phyloP scores from a whole-genome alignment of 2,113 vertebrate species.

The Tapirus terrestris region DNA sequence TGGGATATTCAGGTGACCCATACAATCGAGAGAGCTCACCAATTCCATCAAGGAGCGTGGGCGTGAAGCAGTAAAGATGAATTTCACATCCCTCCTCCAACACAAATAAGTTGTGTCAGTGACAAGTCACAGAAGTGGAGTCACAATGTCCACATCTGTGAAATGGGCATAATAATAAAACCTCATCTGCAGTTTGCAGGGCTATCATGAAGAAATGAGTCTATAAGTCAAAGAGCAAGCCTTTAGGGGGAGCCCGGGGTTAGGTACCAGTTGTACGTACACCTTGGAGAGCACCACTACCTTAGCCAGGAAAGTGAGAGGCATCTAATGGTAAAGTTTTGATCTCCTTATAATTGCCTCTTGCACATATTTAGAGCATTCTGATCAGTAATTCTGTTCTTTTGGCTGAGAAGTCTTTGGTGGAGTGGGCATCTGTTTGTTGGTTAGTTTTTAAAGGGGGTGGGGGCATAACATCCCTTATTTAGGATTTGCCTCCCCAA shows the following conservation, averaged over 20 bases:
- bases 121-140: neutral
- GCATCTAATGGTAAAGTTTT: neutral
- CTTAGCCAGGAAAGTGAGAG: neutral
- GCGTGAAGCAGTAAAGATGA: fast-evolving
- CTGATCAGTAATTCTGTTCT: neutral
- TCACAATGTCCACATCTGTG: neutral
- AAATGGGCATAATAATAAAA: neutral
- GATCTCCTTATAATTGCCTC: neutral
- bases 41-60: neutral
- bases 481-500: neutral
- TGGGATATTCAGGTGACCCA: neutral
- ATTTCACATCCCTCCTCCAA: neutral
- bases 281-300: neutral
- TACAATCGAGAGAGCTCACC: neutral
- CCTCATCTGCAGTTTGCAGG: neutral
- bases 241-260: fast-evolving
- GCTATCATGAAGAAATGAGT: neutral
- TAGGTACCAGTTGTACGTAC: fast-evolving
- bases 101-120: neutral
- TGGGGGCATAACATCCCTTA: neutral
- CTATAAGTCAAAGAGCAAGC: neutral
- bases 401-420: neutral
- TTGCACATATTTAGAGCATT: neutral
- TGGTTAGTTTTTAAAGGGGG: neutral
- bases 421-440: neutral